Percentiles rank a stretch among this genome's conserved stretches.
Conservation (phyloP, 2,797 vertebrate species). For the Tapera naevia region DNA sequence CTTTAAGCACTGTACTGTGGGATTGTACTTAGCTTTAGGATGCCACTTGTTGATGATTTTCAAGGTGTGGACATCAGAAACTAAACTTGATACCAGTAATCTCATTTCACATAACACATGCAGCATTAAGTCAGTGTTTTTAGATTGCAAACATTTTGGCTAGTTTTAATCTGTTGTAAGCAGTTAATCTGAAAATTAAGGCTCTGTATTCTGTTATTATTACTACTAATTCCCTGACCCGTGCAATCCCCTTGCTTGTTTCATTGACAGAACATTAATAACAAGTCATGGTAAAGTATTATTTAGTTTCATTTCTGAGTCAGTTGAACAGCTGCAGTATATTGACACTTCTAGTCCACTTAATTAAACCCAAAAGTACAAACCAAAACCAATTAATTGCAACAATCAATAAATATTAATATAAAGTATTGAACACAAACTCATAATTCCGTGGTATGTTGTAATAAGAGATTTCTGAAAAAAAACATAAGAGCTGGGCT, state of each 20-base stretch:
- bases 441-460: not conserved
- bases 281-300: not conserved
- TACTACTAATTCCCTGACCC: not conserved
- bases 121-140: not conserved
- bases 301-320: not conserved
- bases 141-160: not conserved
- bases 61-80: not conserved
- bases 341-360: not conserved
- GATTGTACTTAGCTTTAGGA: not conserved
- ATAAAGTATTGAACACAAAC: not conserved
- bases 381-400: slow-evolving; percentile 44
- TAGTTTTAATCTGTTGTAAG: not conserved
- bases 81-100: not conserved
- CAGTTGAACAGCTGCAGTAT: not conserved
- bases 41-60: not conserved
- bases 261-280: not conserved
- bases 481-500: not conserved
- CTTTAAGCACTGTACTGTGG: not conserved
- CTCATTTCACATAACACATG: not conserved
- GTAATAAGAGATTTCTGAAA: not conserved
- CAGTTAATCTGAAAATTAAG: not conserved
- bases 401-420: slow-evolving; percentile 56
- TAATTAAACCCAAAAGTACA: slow-evolving; percentile 47
- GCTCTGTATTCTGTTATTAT: not conserved
- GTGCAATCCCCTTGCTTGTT: not conserved